A percentile compares a stretch with the other conserved stretches of the same genome.
Evolutionary conservation across 2,888 invertebrate genomes (phyloP).

Genomic region (Epsilonema sp.): DNA sequence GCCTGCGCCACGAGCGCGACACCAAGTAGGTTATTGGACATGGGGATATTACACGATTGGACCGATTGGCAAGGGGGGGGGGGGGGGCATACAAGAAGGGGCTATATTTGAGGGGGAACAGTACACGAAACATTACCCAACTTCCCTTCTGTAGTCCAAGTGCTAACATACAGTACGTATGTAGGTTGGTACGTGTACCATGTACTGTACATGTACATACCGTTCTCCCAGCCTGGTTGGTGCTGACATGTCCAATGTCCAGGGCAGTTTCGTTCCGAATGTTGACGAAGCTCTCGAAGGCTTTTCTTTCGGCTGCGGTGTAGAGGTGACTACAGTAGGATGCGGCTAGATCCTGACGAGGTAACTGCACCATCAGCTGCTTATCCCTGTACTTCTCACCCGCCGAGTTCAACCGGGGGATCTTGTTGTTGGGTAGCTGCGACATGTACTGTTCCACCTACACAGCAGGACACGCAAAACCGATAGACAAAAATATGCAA

Average conservation of each 20-base stretch:
- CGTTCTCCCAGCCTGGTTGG: constrained; percentile 28
- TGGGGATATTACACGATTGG: too few relatives aligned
- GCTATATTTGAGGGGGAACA: too few relatives aligned
- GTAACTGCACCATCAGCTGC: constrained; percentile 67
- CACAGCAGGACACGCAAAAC: constrained; percentile 16
- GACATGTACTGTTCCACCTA: constrained; percentile 83
- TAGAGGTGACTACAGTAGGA: constrained; percentile 7
- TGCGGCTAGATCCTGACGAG: constrained; percentile 29
- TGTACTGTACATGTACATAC: too few relatives aligned
- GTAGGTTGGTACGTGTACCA: too few relatives aligned
- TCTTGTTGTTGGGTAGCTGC: constrained; percentile 59
- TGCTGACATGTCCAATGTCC: constrained; percentile 55
- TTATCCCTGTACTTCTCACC: constrained; percentile 60
- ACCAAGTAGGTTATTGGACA: too few relatives aligned
- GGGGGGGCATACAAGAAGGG: too few relatives aligned
- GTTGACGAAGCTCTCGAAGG: constrained; percentile 79
- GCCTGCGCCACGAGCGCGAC: too few relatives aligned
- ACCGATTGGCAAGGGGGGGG: too few relatives aligned
- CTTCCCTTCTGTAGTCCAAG: too few relatives aligned
- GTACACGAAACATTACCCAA: too few relatives aligned
- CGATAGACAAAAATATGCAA: neutral
- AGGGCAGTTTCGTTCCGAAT: constrained; percentile 83
- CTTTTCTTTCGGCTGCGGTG: constrained; percentile 2
- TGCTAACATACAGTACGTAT: too few relatives aligned
- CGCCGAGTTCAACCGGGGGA: constrained; percentile 50